A percentile compares a stretch with the other conserved stretches of the same genome.
These are phyloP conservation scores for Epizoanthus ramosus DNA, from an alignment of 92 coral and sea anemone genomes.

Conservation along the genomic window DNA sequence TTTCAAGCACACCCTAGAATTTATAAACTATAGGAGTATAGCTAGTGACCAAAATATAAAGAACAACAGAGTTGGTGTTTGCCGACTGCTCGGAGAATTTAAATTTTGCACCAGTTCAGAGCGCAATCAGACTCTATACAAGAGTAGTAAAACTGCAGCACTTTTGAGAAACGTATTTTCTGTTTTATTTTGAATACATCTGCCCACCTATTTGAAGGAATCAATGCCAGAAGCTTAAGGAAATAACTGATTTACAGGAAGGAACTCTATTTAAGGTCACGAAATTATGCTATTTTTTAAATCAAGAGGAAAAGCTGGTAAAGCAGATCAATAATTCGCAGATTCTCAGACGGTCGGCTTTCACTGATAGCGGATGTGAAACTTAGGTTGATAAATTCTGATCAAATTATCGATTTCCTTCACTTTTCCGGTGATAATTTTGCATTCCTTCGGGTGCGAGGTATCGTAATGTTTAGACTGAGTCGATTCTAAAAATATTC, in stretches of 20 bases:
- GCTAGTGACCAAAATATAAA: no score
- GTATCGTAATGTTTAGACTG: neutral
- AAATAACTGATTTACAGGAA: neutral
- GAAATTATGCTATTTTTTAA: neutral
- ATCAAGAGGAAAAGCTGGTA: neutral
- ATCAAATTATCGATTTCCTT: conserved; percentile 34
- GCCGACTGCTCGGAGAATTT: no score
- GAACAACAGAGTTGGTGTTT: no score
- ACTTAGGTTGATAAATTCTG: conserved; percentile 23
- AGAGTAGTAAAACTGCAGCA: no score
- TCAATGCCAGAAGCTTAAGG: no score
- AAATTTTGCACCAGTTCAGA: no score
- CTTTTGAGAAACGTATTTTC: no score
- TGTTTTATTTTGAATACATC: no score
- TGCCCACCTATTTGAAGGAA: no score
- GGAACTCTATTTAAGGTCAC: neutral
- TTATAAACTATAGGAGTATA: no score
- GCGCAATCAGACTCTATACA: no score
- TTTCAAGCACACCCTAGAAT: no score
- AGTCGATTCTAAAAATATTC: neutral
- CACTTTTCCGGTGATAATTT: conserved; percentile 8
- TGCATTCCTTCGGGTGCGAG: conserved; percentile 29
- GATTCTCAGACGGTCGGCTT: conserved; percentile 2
- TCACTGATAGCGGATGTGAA: conserved; percentile 7
- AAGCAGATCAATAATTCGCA: neutral